Conservation (phyloP, 2,113 vertebrate genomes). For the Callochromis pleurospilus region DNA sequence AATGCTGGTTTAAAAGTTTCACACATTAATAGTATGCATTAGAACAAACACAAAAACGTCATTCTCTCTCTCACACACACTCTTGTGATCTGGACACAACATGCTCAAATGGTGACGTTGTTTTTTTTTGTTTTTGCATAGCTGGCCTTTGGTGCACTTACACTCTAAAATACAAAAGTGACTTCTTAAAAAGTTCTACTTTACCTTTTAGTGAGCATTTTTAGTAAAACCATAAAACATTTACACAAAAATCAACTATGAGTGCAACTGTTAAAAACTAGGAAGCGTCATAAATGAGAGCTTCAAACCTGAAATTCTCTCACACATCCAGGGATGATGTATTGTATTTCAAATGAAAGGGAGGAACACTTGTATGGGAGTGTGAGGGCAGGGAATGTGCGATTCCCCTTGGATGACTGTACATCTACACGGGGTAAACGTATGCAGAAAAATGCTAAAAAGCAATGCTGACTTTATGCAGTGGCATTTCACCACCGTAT, state of each 20-base stretch:
- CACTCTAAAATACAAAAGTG: not conserved
- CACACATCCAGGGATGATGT: not conserved
- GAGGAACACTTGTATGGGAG: not conserved
- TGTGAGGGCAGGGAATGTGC: not conserved
- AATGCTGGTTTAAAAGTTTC: conserved; percentile 87
- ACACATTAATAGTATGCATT: conserved; percentile 74
- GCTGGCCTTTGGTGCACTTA: conserved; percentile 65
- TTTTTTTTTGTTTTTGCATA: conserved; percentile 46
- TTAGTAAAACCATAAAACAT: not conserved
- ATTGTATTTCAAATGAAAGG: not conserved
- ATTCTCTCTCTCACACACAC: conserved; percentile 16
- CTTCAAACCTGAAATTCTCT: not conserved
- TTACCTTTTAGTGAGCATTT: not conserved
- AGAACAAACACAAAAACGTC: conserved; percentile 50
- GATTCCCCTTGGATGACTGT: not conserved
- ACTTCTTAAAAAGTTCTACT: not conserved
- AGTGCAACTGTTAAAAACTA: not conserved
- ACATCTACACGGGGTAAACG: not conserved
- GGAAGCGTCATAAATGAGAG: not conserved
- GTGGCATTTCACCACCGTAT: not conserved
- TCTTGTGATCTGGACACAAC: conserved; percentile 77
- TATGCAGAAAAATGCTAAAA: not conserved
- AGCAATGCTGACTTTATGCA: conserved; percentile 2
- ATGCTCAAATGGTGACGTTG: conserved; percentile 75
- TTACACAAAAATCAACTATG: not conserved